These are phyloP conservation scores for Varanus komodoensis DNA, from an alignment of 2,113 vertebrate genomes.

Conservation along the genomic window DNA sequence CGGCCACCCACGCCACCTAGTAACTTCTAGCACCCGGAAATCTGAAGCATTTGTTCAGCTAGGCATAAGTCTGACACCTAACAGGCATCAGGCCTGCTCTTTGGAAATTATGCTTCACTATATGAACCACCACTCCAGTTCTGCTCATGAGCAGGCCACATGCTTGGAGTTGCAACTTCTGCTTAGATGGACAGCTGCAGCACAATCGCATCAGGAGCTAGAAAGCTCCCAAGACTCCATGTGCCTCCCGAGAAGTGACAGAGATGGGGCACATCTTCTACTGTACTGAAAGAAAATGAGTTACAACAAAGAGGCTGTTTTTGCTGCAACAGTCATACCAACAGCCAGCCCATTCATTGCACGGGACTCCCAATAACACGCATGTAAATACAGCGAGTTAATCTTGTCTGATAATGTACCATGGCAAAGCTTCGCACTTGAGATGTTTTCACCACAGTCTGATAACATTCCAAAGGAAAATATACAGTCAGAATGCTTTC, in stretches of 20 bases:
- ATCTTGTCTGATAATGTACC: neutral
- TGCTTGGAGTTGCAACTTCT: neutral
- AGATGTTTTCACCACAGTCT: neutral
- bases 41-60: neutral
- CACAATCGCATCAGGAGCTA: neutral
- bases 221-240: neutral
- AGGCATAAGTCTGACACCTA: neutral
- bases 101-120: neutral
- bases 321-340: neutral
- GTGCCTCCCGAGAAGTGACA: neutral
- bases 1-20: neutral
- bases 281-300: neutral
- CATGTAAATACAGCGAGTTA: neutral
- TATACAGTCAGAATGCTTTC: neutral
- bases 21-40: neutral
- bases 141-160: neutral
- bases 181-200: neutral
- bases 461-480: neutral
- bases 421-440: neutral
- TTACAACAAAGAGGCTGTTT: neutral
- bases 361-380: neutral
- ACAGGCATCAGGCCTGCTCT: neutral
- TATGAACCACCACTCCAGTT: neutral
- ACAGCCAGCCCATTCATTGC: neutral
- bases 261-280: neutral